Evolutionary conservation across 2,797 vertebrate genomes (phyloP), one percentile per base, ranked within the genome.

Genomic region (Ceyx erithaca): DNA sequence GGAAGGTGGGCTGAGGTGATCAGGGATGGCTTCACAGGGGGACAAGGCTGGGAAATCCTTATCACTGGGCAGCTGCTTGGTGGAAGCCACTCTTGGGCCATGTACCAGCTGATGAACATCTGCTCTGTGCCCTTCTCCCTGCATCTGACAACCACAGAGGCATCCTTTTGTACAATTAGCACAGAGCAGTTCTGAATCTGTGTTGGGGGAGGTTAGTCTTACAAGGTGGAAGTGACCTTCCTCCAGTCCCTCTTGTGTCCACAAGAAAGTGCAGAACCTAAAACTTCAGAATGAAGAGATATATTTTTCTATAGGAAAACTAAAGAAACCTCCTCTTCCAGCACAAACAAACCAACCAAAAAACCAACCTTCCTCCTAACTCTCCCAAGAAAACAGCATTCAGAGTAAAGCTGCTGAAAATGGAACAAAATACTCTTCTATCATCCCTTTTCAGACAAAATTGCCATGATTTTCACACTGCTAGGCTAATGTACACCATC

Each of bases 381-480:
- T 71, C 49, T 71, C 37, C 43, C 58, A 85, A 85, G 55, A 23
- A 86, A 89, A 33, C 31, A 77, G 23, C 23, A 48, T n/a, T 88
- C 75, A 46, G 79, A 81, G 31, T 20, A 48, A 80, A 8, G 8
- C 5, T 87, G 54, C 37, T 89, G 89, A 64, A 95, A 94, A 92
- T 30, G 41, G 79, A 92, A 68, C 43, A 82, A 45, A 54, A 40
- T 48, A 58, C 6, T 33, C 37, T 83, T 87, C 68, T 68, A 37
- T 78, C 84, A 89, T 55, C 61, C 43, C 80, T 93, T 81, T 84
- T 25, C 86, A 80, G 84, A 82, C 69, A 92, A 52, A 90, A 87
- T 21, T 86, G 68, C 69, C 75, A 35, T 2, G 1, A 82, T 93
- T 89, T 94, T 92, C 68, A 85, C 81, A 73, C 31, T 58, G 20